Evolutionary conservation across 2,888 invertebrate genomes (phyloP), one percentile per base, ranked within the genome.

Genomic region (Ganaspis brasiliensis): DNA sequence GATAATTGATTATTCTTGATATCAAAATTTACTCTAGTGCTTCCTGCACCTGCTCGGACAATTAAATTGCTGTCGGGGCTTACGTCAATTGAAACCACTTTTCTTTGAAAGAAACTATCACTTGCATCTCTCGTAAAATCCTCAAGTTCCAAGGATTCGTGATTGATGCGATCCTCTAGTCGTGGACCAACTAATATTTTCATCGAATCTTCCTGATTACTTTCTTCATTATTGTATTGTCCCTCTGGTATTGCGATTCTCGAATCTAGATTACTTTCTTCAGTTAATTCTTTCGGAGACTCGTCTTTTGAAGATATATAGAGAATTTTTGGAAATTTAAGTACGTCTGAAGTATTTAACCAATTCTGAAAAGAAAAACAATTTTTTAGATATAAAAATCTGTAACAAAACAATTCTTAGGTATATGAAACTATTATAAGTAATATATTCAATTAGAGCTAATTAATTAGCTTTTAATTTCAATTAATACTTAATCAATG

Each of bases 1-100:
- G 93, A 10, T 93, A 93, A n/a, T 93, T 93, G 89, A 55, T 94
- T 94, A 90, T 96, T 96, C 0, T 94, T 95, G 0, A 96, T 94
- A 90, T 96, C 95, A 85, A 95, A 96, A 78, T 94, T 93, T n/a
- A 96, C 86, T 91, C 84, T 83, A 45, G 45, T 24, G 24, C 9
- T 67, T 87, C 16, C 40, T 40, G 24, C 2, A 37, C 75, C 76
- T 14, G 72, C 21, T 77, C 79, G 79, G 1, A 85, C 88, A 2
- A 89, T 81, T 12, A 91, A 82, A 74, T 85, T 87, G 0, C 88
- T 87, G 0, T 85, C 86, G 2, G 84, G 76, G 57, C 87, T 87
- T 1, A 91, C 72, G 40, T 91, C 89, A 12, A 91, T 81, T 74
- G 77, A 61, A 4, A 87, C 80, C 24, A 76, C 70, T 61, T 84